Conservation (phyloP, 2,113 vertebrate species). For the Varanus salvator region DNA sequence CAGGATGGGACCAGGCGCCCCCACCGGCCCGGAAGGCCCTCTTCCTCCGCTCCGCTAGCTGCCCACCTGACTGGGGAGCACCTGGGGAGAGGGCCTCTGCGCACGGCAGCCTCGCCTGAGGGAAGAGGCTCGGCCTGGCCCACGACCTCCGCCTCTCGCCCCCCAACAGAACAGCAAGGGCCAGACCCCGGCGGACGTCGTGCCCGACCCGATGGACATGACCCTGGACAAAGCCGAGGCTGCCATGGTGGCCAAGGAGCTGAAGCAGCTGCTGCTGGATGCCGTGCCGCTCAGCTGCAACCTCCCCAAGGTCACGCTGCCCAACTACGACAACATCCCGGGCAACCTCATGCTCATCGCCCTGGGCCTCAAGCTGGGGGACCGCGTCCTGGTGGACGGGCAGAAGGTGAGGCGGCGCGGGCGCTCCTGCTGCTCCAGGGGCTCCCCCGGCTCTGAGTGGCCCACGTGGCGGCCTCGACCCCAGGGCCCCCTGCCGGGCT, state of each 20-base stretch:
- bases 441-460: too few relatives aligned
- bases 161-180: constrained; percentile 87
- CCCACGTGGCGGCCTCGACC: too few relatives aligned
- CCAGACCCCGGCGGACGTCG: constrained; percentile 88
- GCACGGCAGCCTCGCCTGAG: too few relatives aligned
- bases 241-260: constrained; percentile 90
- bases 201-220: constrained; percentile 95
- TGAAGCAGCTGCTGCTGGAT: constrained; percentile 88
- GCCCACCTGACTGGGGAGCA: too few relatives aligned
- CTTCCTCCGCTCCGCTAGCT: too few relatives aligned
- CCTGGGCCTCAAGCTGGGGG: constrained; percentile 88
- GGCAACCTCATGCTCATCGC: constrained; percentile 91
- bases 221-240: constrained; percentile 91
- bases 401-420: constrained; percentile 80
- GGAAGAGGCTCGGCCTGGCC: too few relatives aligned
- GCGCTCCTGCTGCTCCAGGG: too few relatives aligned
- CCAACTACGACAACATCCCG: constrained; percentile 94
- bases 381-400: constrained; percentile 85
- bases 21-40: neutral
- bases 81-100: too few relatives aligned
- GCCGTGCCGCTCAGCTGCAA: constrained; percentile 89
- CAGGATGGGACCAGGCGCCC: neutral
- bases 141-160: neutral
- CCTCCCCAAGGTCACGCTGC: constrained; percentile 88
- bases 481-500: too few relatives aligned